Evolutionary conservation across 2,113 vertebrate genomes (phyloP).

Genomic region (Girardinichthys multiradiatus): DNA sequence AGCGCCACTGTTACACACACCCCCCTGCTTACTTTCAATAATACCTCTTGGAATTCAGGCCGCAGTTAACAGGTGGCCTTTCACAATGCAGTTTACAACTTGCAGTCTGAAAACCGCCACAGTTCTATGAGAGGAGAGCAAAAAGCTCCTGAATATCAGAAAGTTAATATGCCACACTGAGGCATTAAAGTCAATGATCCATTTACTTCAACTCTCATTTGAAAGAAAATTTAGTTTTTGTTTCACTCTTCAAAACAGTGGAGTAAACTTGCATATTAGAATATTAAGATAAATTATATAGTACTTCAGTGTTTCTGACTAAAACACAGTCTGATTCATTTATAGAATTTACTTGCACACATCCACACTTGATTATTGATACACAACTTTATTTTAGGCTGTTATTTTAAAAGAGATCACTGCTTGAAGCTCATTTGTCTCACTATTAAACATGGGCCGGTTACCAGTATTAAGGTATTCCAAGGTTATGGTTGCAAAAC

Average conservation of each 20-base stretch:
- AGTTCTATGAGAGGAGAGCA: background rate
- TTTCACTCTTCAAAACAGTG: too few species aligned
- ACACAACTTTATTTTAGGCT: background rate
- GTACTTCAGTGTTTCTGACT: too few species aligned
- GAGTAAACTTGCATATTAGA: too few species aligned
- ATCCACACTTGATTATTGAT: too few species aligned
- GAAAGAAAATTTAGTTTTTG: background rate
- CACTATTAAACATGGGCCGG: background rate
- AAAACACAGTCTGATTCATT: too few species aligned
- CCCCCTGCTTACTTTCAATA: constrained; percentile 62
- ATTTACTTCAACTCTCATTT: background rate
- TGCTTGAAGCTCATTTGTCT: background rate
- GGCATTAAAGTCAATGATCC: background rate
- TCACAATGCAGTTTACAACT: constrained; percentile 34
- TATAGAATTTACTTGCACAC: too few species aligned
- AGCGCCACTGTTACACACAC: constrained; percentile 20
- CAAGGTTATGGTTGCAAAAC: too few species aligned
- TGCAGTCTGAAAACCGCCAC: constrained; percentile 19
- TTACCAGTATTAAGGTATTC: too few species aligned
- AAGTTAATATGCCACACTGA: constrained; percentile 3
- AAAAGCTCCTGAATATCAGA: constrained; percentile 24
- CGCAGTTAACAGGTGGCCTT: constrained; percentile 44
- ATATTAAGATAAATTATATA: too few species aligned
- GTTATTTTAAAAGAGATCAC: background rate
- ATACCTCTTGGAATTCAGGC: constrained; percentile 55